Conservation (phyloP, 2,113 vertebrate genomes). For the Siphamia tubifer region DNA sequence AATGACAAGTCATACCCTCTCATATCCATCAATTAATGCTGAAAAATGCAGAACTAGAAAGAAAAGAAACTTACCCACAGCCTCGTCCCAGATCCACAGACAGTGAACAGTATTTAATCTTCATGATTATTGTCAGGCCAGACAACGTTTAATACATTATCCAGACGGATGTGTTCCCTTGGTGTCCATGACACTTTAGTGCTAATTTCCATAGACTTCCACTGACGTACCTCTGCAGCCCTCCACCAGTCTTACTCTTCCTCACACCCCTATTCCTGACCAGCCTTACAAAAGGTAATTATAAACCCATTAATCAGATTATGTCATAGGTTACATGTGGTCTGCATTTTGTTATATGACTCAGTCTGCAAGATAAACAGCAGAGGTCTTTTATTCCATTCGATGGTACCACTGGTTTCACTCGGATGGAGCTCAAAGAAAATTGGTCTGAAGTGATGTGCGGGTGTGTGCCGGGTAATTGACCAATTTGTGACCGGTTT, state of each 20-base stretch:
- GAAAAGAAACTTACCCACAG: slow-evolving; percentile 1
- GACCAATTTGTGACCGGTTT: slow-evolving; percentile 69
- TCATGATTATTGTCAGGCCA: slow-evolving; percentile 31
- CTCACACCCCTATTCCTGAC: slow-evolving; percentile 26
- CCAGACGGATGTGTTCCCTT: slow-evolving; percentile 36
- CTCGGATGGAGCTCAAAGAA: slow-evolving; percentile 52
- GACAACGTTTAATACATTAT: slow-evolving; percentile 13
- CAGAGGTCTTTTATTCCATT: slow-evolving; percentile 70
- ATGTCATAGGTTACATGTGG: slow-evolving; percentile 83
- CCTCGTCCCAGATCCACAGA: slow-evolving; percentile 25
- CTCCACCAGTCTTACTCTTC: slow-evolving; percentile 25
- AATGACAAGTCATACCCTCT: slow-evolving; percentile 18
- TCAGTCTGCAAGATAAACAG: slow-evolving; percentile 78
- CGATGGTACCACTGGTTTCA: slow-evolving; percentile 67
- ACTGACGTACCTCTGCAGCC: slow-evolving; percentile 35
- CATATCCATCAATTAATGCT: slow-evolving; percentile 41
- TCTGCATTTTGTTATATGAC: slow-evolving; percentile 75
- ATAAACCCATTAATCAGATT: slow-evolving; percentile 81
- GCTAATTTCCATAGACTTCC: slow-evolving; percentile 50
- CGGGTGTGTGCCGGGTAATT: slow-evolving; percentile 61
- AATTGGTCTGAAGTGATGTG: slow-evolving; percentile 56
- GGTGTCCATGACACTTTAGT: slow-evolving; percentile 28
- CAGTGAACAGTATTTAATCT: slow-evolving; percentile 22
- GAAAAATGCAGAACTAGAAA: slow-evolving; percentile 12
- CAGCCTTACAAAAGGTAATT: slow-evolving; percentile 68